Conservation (phyloP, 2,888 invertebrate genomes). For the Tribolium freemani region DNA sequence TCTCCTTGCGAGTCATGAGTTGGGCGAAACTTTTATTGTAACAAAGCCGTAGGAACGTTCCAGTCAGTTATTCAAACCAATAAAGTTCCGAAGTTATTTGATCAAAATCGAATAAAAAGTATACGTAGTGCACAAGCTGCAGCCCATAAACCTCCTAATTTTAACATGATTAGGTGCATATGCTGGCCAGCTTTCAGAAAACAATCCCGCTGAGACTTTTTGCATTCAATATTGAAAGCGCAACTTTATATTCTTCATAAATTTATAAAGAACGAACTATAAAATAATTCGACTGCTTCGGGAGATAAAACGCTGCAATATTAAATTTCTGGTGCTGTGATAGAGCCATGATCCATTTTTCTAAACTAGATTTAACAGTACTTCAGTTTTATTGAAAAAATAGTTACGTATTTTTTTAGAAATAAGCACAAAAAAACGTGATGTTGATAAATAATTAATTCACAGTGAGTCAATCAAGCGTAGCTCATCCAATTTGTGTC, state of each 20-base stretch:
- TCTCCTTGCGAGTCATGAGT: too few species aligned
- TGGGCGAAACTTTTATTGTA: neutral
- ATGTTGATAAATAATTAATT: neutral
- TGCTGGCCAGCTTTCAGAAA: neutral
- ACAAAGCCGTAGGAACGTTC: neutral
- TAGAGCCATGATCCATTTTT: conserved; percentile 16
- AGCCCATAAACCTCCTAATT: conserved; percentile 21
- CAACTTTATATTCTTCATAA: neutral
- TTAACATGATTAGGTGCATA: conserved; percentile 17
- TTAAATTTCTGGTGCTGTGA: conserved; percentile 25
- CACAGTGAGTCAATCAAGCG: neutral
- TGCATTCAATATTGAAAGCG: neutral
- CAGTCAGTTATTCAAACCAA: neutral
- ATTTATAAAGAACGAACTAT: neutral
- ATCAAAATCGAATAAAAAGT: conserved; percentile 14
- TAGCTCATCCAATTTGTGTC: neutral
- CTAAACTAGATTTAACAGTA: conserved; percentile 10
- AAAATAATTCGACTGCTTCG: neutral
- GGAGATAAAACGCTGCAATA: conserved; percentile 11
- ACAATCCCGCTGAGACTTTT: neutral
- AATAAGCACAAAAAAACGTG: too few species aligned
- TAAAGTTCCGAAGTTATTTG: conserved; percentile 16
- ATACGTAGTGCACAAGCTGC: neutral
- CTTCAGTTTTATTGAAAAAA: conserved; percentile 12
- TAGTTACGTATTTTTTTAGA: too few species aligned